A percentile compares a stretch with the other conserved stretches of the same genome.
These are phyloP conservation scores for Melipona bicolor DNA, from an alignment of 2,888 invertebrate genomes.

Conservation along the genomic window DNA sequence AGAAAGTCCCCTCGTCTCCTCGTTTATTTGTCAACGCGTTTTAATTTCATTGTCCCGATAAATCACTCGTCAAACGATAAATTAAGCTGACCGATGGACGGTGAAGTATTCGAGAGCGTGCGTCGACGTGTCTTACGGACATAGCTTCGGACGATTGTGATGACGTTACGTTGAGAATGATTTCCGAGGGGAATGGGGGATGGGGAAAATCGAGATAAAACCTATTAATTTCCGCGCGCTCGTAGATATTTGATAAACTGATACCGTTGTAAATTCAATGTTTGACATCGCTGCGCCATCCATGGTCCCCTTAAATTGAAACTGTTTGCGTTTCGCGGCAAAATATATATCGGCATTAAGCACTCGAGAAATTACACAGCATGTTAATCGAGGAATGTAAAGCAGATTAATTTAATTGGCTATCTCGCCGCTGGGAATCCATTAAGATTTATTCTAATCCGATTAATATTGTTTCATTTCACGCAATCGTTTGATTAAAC, in stretches of 20 bases:
- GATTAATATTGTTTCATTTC: slow-evolving; percentile 54
- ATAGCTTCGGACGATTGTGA: neutral
- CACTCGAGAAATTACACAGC: slow-evolving; percentile 50
- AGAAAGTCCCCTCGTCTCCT: too few species aligned
- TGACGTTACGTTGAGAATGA: slow-evolving; percentile 30
- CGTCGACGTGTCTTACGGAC: neutral
- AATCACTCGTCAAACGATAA: neutral
- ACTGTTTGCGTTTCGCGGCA: slow-evolving; percentile 23
- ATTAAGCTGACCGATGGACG: neutral
- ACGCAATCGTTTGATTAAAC: slow-evolving; percentile 44
- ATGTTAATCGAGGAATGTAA: slow-evolving; percentile 47
- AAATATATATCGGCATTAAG: slow-evolving; percentile 26
- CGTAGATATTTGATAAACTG: slow-evolving; percentile 49
- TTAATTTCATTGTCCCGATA: neutral
- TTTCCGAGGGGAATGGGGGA: neutral
- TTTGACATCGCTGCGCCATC: slow-evolving; percentile 19
- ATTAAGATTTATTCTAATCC: slow-evolving; percentile 51
- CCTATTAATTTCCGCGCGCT: slow-evolving; percentile 36
- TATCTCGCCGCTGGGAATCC: slow-evolving; percentile 45
- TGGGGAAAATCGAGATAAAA: slow-evolving; percentile 27
- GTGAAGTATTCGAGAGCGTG: neutral
- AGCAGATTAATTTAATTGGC: slow-evolving; percentile 57
- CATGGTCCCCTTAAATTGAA: slow-evolving; percentile 31
- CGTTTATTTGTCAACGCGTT: neutral
- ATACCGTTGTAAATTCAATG: slow-evolving; percentile 43